Conservation (phyloP, 2,888 invertebrate genomes). For the Conomelus anceps region DNA sequence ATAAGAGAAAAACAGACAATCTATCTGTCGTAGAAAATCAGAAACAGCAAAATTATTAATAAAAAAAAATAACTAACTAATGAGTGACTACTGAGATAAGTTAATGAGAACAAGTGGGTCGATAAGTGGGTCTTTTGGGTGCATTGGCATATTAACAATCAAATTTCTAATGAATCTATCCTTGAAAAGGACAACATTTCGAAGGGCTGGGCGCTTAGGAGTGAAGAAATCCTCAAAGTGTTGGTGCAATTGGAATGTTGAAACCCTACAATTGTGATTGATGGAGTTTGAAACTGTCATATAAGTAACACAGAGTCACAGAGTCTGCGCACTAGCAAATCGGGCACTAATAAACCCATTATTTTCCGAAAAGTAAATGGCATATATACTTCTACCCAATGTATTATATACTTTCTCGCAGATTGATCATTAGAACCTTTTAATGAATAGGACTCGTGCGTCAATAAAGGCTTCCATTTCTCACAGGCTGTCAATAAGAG, state of each 20-base stretch:
- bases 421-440: neutral
- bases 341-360: neutral
- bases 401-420: neutral
- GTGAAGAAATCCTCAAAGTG: neutral
- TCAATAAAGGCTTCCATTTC: neutral
- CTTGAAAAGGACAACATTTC: neutral
- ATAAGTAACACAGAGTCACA: neutral
- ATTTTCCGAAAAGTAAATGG: neutral
- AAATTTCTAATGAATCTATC: too few relatives aligned
- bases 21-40: too few relatives aligned
- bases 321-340: neutral
- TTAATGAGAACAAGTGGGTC: too few relatives aligned
- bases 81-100: too few relatives aligned
- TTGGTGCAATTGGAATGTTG: neutral
- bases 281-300: neutral
- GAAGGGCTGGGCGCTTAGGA: neutral
- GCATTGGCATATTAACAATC: too few relatives aligned
- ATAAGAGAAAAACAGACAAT: too few relatives aligned
- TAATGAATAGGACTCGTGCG: neutral
- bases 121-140: too few relatives aligned
- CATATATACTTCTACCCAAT: neutral
- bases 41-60: too few relatives aligned
- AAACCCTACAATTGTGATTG: neutral
- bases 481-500: neutral
- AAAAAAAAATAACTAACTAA: too few relatives aligned